A percentile compares a stretch with the other conserved stretches of the same genome.
Evolutionary conservation across 1,140 invertebrate species (phyloP).

Genomic region (Laupala kohalensis): DNA sequence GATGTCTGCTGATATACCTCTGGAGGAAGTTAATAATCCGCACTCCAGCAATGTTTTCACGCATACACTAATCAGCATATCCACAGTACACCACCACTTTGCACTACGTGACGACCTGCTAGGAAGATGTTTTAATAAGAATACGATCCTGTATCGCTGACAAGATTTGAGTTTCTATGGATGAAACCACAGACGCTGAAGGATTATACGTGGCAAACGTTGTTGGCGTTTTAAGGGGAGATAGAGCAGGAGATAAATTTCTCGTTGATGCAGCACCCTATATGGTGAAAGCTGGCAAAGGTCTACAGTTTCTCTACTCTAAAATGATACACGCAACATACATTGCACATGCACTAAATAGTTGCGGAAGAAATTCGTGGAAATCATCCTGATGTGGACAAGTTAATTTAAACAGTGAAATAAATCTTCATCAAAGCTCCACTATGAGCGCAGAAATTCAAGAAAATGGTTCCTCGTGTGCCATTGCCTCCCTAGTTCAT

Average conservation of each 20-base stretch:
- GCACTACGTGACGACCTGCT: no score
- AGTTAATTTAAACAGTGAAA: background rate
- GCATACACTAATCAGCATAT: background rate
- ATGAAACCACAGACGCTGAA: background rate
- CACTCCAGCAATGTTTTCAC: background rate
- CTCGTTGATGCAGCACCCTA: no score
- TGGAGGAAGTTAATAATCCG: background rate
- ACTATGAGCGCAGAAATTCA: background rate
- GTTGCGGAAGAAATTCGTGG: background rate
- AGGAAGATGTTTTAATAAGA: no score
- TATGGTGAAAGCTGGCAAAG: no score
- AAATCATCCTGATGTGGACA: background rate
- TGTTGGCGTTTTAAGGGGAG: background rate
- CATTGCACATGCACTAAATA: no score
- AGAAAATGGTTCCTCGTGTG: background rate
- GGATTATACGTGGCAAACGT: background rate
- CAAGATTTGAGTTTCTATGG: no score
- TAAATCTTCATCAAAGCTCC: no score
- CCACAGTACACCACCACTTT: background rate
- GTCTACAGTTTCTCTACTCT: background rate
- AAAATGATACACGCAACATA: background rate
- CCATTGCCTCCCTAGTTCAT: background rate
- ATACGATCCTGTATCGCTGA: no score
- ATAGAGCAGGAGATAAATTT: background rate
- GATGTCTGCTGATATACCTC: background rate